Evolutionary conservation across 1,140 invertebrate genomes (phyloP), one percentile per base, ranked within the genome.

Genomic region (Drosophila seguyi): DNA sequence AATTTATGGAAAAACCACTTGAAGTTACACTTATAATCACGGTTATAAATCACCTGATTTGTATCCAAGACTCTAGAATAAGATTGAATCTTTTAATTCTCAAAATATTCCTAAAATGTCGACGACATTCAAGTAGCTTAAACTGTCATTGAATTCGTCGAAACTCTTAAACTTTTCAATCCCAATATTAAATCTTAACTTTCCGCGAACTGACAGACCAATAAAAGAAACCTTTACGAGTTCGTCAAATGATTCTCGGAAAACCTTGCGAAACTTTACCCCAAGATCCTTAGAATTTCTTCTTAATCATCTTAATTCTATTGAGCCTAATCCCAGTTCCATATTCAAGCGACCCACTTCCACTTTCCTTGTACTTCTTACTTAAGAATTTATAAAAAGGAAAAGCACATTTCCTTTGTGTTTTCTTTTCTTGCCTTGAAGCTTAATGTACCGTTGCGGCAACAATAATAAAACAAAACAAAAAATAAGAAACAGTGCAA

Each of bases 361-460:
- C 25, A 11, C 22, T n/a, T 79, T 75, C 45, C 41, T 79, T 75
- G 65, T 71, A 75, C 60, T 83, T 83, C 31, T 69, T 75, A 66
- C 75, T 83, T 79, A n/a, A 29, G 53, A 58, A 71, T 58, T 16
- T 31, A n/a, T 27, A 39, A 34, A 34, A 38, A 31, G 52, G 52
- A 58, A 65, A 63, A 59, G 25, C 59, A 66, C 68, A 78, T 61
- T 65, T 62, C 34, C 38, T 50, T 79, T 63, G 71, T 75, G 42
- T 68, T 77, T 62, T 61, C 53, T 48, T 58, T 48, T 56, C 6
- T 58, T 88, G 69, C 67, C 67, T 90, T 90, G 81, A 90, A 90
- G 85, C 85, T 90, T 90, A 90, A 90, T 90, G 85, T 90, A 85
- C 44, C 81, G 85, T 90, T 90, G 75, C 72, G 81, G 78, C 86